phyloP scores from a whole-genome alignment of 2,113 vertebrate genomes.

The Lycaon pictus region DNA sequence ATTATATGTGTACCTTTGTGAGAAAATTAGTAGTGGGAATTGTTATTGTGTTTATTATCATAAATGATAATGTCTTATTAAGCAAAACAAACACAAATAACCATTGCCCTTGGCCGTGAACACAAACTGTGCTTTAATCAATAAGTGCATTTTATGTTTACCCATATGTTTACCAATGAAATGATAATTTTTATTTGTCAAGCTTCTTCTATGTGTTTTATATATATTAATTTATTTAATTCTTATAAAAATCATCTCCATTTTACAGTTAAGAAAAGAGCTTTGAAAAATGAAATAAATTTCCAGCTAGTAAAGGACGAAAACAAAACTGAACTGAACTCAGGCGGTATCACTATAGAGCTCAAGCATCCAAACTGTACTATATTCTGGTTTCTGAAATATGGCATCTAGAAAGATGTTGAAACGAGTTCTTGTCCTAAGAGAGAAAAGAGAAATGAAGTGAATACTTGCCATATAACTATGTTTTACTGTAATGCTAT shows the following conservation, averaged over 20 bases:
- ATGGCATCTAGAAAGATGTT: background rate
- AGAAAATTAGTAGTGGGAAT: background rate
- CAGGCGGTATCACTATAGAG: background rate
- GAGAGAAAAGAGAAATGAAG: background rate
- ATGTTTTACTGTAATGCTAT: background rate
- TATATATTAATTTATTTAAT: slow-evolving; percentile 2
- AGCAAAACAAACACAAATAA: background rate
- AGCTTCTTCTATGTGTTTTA: background rate
- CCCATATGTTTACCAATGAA: background rate
- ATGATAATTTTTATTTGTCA: slow-evolving; percentile 12
- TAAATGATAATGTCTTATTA: background rate
- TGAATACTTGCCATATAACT: background rate
- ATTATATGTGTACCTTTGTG: background rate
- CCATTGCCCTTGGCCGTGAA: background rate
- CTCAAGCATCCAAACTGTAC: background rate
- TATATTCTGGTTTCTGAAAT: slow-evolving; percentile 41
- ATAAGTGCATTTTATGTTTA: slow-evolving; percentile 17
- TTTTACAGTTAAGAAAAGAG: background rate
- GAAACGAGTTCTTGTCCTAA: background rate
- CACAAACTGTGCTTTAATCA: background rate
- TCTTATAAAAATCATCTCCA: background rate
- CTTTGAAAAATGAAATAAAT: background rate
- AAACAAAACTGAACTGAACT: background rate
- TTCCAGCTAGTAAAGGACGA: background rate
- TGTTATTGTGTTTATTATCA: background rate